A percentile compares a stretch with the other conserved stretches of the same genome.
These are phyloP conservation scores for Serilophus lunatus DNA, from an alignment of 2,113 vertebrate genomes.

Conservation along the genomic window DNA sequence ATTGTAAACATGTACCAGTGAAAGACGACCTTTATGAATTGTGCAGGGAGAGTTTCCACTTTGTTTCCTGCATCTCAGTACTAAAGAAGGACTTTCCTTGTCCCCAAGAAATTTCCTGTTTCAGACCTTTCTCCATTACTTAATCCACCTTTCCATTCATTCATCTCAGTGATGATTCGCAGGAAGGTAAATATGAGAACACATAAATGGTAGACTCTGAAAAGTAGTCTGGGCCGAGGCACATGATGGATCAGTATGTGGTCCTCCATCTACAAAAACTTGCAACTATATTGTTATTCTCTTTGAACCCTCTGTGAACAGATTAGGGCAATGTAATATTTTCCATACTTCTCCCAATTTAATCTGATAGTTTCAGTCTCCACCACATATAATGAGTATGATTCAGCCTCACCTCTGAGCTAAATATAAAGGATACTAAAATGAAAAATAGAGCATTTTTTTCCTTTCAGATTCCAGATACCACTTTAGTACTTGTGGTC, in stretches of 20 bases:
- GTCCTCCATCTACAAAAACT: neutral
- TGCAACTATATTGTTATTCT: neutral
- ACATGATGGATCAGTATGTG: rapidly evolving
- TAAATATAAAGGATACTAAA: neutral
- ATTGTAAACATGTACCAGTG: neutral
- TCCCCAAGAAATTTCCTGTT: neutral
- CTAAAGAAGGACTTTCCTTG: neutral
- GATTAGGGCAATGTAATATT: neutral
- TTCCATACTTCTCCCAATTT: neutral
- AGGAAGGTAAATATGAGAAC: neutral
- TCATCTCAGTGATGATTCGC: neutral
- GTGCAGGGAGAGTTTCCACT: neutral
- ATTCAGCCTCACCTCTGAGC: neutral
- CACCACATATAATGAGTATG: neutral
- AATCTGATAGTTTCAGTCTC: neutral
- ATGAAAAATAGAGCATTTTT: neutral
- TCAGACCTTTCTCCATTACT: neutral
- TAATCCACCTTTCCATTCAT: rapidly evolving
- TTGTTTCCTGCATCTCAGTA: neutral
- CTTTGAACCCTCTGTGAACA: neutral
- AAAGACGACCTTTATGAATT: neutral
- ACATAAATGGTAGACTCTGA: neutral
- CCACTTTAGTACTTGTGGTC: neutral
- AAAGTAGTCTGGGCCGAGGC: neutral
- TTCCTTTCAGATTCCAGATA: neutral